Evolutionary conservation across 2,113 vertebrate genomes (phyloP).

Genomic region (Xyliphius kryptos): DNA sequence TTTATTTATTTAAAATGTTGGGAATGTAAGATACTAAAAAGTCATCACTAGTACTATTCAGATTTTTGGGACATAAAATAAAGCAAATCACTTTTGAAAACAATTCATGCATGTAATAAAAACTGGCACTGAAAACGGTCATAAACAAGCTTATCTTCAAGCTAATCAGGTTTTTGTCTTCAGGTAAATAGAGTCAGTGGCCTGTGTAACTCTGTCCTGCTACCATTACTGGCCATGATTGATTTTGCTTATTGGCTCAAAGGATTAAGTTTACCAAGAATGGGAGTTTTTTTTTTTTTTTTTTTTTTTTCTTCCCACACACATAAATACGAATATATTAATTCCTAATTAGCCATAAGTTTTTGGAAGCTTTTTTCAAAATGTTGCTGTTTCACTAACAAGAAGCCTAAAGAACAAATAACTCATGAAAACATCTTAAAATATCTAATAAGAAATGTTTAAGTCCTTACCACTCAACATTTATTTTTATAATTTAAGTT

Average conservation of each 20-base stretch:
- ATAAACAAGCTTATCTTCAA: conserved; percentile 47
- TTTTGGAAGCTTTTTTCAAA: conserved; percentile 13
- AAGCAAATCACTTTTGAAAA: conserved; percentile 28
- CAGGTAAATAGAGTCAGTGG: conserved; percentile 54
- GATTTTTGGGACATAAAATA: conserved; percentile 34
- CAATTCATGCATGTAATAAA: conserved; percentile 10
- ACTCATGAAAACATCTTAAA: too few relatives aligned
- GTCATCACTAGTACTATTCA: conserved; percentile 31
- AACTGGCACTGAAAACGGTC: conserved; percentile 28
- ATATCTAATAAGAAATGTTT: too few relatives aligned
- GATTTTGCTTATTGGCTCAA: conserved; percentile 55
- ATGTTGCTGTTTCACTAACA: background rate
- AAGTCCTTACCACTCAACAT: too few relatives aligned
- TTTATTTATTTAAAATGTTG: conserved; percentile 34
- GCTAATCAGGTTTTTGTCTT: conserved; percentile 57
- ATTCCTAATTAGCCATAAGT: conserved; percentile 15
- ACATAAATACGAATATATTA: conserved; percentile 37
- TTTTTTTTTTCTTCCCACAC: too few relatives aligned
- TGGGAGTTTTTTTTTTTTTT: conserved; percentile 47
- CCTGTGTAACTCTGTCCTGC: conserved; percentile 47
- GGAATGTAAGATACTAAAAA: conserved; percentile 36
- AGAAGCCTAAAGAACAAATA: too few relatives aligned
- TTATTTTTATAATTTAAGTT: too few relatives aligned
- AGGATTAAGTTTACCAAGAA: conserved; percentile 57
- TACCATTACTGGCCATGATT: conserved; percentile 49